phyloP scores from a whole-genome alignment of 2,888 invertebrate genomes.

The Agrotis ipsilon region DNA sequence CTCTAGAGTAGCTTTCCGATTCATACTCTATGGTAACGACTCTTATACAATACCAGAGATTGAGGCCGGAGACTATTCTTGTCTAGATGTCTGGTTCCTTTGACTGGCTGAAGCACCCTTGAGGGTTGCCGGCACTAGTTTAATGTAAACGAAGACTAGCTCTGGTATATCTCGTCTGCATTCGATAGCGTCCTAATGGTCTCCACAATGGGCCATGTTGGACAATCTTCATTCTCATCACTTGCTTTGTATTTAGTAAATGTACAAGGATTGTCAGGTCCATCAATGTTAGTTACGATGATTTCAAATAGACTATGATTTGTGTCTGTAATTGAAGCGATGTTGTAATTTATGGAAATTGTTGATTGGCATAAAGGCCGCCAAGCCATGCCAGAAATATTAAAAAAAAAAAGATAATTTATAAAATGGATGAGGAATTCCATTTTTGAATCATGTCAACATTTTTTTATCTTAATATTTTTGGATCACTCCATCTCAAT shows the following conservation, averaged over 20 bases:
- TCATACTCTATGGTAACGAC: constrained; percentile 25
- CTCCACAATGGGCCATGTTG: constrained; percentile 49
- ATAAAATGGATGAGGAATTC: too few species aligned
- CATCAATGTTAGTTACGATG: constrained; percentile 28
- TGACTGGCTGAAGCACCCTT: constrained; percentile 45
- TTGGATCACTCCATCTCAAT: too few species aligned
- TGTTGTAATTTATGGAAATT: neutral
- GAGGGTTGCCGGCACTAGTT: constrained; percentile 35
- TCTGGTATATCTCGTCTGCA: constrained; percentile 20
- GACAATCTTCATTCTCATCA: constrained; percentile 42
- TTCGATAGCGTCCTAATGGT: constrained; percentile 39
- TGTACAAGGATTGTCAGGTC: constrained; percentile 23
- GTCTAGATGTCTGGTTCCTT: constrained; percentile 49
- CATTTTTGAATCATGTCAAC: too few species aligned
- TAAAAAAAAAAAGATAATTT: too few species aligned
- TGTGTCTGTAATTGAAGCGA: constrained; percentile 9
- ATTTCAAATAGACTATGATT: constrained; percentile 15
- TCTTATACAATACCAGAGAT: constrained; percentile 42
- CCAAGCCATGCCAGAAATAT: too few species aligned
- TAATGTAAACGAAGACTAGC: constrained; percentile 35
- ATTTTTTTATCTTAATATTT: neutral
- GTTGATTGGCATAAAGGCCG: too few species aligned
- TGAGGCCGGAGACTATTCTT: constrained; percentile 38
- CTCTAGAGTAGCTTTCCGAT: constrained; percentile 13
- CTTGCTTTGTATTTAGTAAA: constrained; percentile 36